Percentiles rank a stretch among this genome's conserved stretches.
These are phyloP conservation scores for Mustela erminea DNA, from an alignment of 2,797 vertebrate genomes.

Conservation along the genomic window DNA sequence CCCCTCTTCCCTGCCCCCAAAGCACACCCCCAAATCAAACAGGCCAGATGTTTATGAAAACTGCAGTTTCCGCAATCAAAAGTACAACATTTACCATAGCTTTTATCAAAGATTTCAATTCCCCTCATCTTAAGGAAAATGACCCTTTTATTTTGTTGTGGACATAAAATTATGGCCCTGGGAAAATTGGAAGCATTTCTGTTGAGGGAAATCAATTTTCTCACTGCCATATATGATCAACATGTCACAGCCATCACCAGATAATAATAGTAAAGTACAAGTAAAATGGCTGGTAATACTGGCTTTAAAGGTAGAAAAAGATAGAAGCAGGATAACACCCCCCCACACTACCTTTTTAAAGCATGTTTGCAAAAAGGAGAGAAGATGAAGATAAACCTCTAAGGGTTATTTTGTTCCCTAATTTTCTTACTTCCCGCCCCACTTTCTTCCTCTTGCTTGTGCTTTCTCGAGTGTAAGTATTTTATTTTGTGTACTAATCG, in stretches of 20 bases:
- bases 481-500: slow-evolving; percentile 84
- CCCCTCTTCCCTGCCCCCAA: slow-evolving; percentile 38
- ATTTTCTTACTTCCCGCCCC: slow-evolving; percentile 43
- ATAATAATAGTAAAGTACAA: slow-evolving; percentile 93
- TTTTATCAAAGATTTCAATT: slow-evolving; percentile 97
- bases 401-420: slow-evolving; percentile 73
- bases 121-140: slow-evolving; percentile 95
- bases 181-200: slow-evolving; percentile 99
- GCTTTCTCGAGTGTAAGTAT: slow-evolving; percentile 75
- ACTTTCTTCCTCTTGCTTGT: slow-evolving; percentile 60
- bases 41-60: slow-evolving; percentile 87
- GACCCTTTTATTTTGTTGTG: slow-evolving; percentile 99
- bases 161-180: slow-evolving; percentile 98
- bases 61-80: slow-evolving; percentile 92
- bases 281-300: slow-evolving; percentile 90
- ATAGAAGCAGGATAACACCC: slow-evolving; percentile 84
- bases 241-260: slow-evolving; percentile 93
- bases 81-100: slow-evolving; percentile 91
- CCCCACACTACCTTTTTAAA: slow-evolving; percentile 83
- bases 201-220: slow-evolving; percentile 98
- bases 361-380: slow-evolving; percentile 80
- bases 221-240: slow-evolving; percentile 95
- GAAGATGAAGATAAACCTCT: slow-evolving; percentile 32
- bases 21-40: slow-evolving; percentile 76
- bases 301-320: slow-evolving; percentile 82